phyloP scores from a whole-genome alignment of 2,888 invertebrate genomes.

The Seira ritae region DNA sequence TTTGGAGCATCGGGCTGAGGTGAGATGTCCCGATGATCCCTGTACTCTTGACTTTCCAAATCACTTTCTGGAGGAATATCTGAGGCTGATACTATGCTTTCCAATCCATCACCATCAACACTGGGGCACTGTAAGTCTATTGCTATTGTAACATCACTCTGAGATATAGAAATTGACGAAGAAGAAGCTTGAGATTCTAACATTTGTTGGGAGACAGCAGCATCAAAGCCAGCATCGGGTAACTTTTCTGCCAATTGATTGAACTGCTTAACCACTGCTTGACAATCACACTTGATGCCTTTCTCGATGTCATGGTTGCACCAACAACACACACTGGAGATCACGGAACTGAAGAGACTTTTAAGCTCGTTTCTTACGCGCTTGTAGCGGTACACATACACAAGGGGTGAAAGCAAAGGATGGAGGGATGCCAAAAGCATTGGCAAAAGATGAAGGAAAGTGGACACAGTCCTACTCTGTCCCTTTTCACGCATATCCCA shows the following conservation, averaged over 20 bases:
- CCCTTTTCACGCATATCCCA: too few relatives aligned
- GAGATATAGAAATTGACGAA: slow-evolving; percentile 6
- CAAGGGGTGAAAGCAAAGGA: slow-evolving; percentile 66
- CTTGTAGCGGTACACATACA: slow-evolving; percentile 71
- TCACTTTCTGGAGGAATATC: neutral
- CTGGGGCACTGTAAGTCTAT: neutral
- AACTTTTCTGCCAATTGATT: slow-evolving; percentile 27
- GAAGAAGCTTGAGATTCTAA: slow-evolving; percentile 36
- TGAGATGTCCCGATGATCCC: slow-evolving; percentile 29
- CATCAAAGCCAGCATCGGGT: neutral
- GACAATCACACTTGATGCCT: slow-evolving; percentile 3
- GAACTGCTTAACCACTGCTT: slow-evolving; percentile 29
- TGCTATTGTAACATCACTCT: slow-evolving; percentile 10
- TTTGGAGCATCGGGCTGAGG: neutral
- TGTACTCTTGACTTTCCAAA: slow-evolving; percentile 14
- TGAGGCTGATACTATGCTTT: too few relatives aligned
- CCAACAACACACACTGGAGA: slow-evolving; percentile 30
- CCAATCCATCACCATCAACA: neutral
- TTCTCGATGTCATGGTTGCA: neutral
- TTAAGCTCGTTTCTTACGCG: slow-evolving; percentile 52
- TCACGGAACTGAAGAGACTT: slow-evolving; percentile 32
- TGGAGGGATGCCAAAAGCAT: slow-evolving; percentile 63
- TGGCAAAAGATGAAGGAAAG: slow-evolving; percentile 30
- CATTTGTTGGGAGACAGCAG: neutral
- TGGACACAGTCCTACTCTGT: neutral